Evolutionary conservation across 2,888 invertebrate genomes (phyloP).

Genomic region (Icerya purchasi): DNA sequence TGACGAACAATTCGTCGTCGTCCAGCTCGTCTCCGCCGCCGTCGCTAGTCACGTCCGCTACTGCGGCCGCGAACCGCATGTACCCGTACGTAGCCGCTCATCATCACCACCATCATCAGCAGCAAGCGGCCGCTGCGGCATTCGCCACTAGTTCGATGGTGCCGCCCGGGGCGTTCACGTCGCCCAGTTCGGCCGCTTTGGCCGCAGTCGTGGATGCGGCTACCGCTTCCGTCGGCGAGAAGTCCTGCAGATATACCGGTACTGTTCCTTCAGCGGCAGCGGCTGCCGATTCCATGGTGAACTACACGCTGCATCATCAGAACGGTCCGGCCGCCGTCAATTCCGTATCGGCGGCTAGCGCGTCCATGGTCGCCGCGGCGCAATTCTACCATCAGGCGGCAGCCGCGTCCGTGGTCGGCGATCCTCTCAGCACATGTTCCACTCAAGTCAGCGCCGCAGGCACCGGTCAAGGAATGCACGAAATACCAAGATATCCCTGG

Average conservation of each 20-base stretch:
- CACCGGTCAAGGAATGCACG: constrained; percentile 72
- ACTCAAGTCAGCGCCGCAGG: constrained; percentile 39
- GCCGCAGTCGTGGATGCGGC: constrained; percentile 44
- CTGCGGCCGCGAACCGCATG: constrained; percentile 66
- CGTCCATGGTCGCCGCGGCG: constrained; percentile 39
- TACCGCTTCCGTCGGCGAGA: constrained; percentile 35
- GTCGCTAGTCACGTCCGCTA: constrained; percentile 27
- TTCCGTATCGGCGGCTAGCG: constrained; percentile 46
- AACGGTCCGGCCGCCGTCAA: constrained; percentile 40
- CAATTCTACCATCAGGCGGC: constrained; percentile 79
- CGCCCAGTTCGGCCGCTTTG: constrained; percentile 32
- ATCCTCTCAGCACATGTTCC: constrained; percentile 53
- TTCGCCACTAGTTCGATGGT: constrained; percentile 43
- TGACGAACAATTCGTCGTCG: constrained; percentile 25
- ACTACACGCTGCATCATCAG: constrained; percentile 43
- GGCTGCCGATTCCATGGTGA: constrained; percentile 64
- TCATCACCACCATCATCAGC: constrained; percentile 44
- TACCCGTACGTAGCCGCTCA: constrained; percentile 70
- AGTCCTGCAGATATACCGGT: constrained; percentile 54
- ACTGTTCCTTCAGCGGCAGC: constrained; percentile 34
- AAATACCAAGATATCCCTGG: constrained; percentile 86
- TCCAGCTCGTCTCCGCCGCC: constrained; percentile 36
- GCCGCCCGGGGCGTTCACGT: constrained; percentile 30
- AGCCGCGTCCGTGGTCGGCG: constrained; percentile 51
- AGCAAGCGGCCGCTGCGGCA: constrained; percentile 39